These are phyloP conservation scores for Anguilla pacifica DNA, from an alignment of 2,797 vertebrate species.

Conservation along the genomic window DNA sequence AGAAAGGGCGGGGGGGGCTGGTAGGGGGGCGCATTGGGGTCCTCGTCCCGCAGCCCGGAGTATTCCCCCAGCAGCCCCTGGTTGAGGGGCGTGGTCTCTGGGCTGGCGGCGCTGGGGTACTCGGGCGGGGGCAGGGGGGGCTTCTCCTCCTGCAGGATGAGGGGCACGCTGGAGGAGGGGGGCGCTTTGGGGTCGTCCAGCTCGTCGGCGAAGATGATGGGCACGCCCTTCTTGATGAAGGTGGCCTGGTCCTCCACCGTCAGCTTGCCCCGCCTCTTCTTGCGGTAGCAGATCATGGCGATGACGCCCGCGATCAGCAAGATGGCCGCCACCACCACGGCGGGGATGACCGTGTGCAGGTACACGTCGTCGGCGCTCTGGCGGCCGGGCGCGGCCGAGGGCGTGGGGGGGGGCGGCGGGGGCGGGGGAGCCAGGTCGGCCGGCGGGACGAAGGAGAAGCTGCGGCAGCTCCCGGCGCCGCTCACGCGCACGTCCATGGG, in stretches of 20 bases:
- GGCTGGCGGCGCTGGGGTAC: constrained; percentile 90
- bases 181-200: constrained; percentile 95
- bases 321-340: constrained; percentile 93
- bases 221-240: constrained; percentile 98
- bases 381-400: constrained; percentile 76
- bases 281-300: constrained; percentile 97
- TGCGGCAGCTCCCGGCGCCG: constrained; percentile 81
- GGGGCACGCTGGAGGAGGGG: constrained; percentile 92
- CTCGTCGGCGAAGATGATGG: constrained; percentile 96
- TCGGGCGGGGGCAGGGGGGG: constrained; percentile 92
- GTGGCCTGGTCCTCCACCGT: constrained; percentile 98
- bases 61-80: constrained; percentile 93
- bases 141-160: constrained; percentile 97
- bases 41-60: constrained; percentile 89
- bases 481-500: constrained; percentile 77
- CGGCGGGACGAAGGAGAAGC: constrained; percentile 83
- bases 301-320: constrained; percentile 91
- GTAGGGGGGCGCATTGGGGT: constrained; percentile 93
- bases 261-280: constrained; percentile 95
- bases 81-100: constrained; percentile 91
- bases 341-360: constrained; percentile 94
- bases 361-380: constrained; percentile 93
- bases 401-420: constrained; percentile 70
- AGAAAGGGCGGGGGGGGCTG: constrained; percentile 97
- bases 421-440: constrained; percentile 64